Conservation (phyloP, 2,888 invertebrate species). For the Apoda limacodes region DNA sequence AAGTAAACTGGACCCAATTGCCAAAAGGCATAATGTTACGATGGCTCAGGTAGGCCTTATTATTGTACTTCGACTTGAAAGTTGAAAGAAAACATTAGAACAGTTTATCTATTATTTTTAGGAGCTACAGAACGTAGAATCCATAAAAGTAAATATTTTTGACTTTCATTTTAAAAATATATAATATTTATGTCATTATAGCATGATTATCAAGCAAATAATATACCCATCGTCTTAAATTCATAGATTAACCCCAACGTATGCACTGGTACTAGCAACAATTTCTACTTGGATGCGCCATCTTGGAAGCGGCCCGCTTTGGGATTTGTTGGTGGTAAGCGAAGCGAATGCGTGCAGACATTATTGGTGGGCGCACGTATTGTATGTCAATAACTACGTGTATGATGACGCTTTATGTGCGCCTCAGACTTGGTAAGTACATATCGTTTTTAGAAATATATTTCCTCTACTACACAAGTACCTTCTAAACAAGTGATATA, state of each 20-base stretch:
- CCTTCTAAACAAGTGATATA: too few relatives aligned
- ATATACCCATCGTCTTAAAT: too few relatives aligned
- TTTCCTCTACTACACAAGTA: too few relatives aligned
- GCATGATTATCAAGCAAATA: too few relatives aligned
- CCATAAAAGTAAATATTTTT: too few relatives aligned
- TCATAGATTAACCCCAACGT: conserved; percentile 48
- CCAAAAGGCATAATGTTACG: conserved; percentile 46
- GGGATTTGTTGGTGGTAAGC: conserved; percentile 36
- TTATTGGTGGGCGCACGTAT: conserved; percentile 54
- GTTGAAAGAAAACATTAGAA: too few relatives aligned
- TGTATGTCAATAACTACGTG: conserved; percentile 57
- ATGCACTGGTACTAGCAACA: conserved; percentile 42
- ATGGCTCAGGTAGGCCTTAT: conserved; percentile 57
- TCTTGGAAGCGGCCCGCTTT: conserved; percentile 43
- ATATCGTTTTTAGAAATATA: too few relatives aligned
- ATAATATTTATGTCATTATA: too few relatives aligned
- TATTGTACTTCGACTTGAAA: too few relatives aligned
- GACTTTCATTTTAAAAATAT: too few relatives aligned
- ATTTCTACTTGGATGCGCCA: conserved; percentile 43
- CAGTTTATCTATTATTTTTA: too few relatives aligned
- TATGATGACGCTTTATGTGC: conserved; percentile 36
- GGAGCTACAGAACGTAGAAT: too few relatives aligned
- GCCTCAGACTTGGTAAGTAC: conserved; percentile 53
- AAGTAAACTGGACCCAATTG: conserved; percentile 31
- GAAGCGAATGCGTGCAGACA: conserved; percentile 43